Conservation (phyloP, 2,113 vertebrate species). For the Anarrhichthys ocellatus region DNA sequence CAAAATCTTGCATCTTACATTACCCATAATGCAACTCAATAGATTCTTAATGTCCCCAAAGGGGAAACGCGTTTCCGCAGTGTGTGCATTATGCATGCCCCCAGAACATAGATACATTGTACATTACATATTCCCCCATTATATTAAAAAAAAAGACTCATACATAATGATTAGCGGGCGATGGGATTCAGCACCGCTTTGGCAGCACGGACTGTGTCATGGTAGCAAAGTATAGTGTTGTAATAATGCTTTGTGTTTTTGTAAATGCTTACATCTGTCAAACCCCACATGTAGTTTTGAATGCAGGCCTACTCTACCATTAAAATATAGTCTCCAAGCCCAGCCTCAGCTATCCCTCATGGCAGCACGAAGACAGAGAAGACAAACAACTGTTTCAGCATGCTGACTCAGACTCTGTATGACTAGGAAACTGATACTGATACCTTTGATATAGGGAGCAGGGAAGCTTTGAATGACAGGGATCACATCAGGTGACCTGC, state of each 20-base stretch:
- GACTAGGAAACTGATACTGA: background rate
- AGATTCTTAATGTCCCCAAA: background rate
- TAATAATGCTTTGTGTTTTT: background rate
- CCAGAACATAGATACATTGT: background rate
- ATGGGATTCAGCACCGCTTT: too few relatives aligned
- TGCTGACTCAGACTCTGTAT: background rate
- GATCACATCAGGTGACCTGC: background rate
- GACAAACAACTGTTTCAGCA: conserved; percentile 5
- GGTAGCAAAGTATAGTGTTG: background rate
- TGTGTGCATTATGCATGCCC: background rate
- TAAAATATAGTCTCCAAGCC: background rate
- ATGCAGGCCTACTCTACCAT: background rate
- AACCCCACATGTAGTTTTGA: background rate
- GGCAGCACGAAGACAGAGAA: background rate
- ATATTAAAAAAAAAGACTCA: background rate
- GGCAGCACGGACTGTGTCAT: background rate
- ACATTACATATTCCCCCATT: background rate
- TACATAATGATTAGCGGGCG: background rate
- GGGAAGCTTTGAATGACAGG: background rate
- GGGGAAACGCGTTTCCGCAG: background rate
- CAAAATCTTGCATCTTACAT: background rate
- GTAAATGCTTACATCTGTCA: background rate
- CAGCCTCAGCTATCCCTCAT: background rate
- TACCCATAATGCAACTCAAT: background rate
- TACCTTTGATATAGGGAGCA: background rate